Percentiles rank a stretch among this genome's conserved stretches.
These are phyloP conservation scores for Agrenia bidenticulata DNA, from an alignment of 2,888 invertebrate species.

Conservation along the genomic window DNA sequence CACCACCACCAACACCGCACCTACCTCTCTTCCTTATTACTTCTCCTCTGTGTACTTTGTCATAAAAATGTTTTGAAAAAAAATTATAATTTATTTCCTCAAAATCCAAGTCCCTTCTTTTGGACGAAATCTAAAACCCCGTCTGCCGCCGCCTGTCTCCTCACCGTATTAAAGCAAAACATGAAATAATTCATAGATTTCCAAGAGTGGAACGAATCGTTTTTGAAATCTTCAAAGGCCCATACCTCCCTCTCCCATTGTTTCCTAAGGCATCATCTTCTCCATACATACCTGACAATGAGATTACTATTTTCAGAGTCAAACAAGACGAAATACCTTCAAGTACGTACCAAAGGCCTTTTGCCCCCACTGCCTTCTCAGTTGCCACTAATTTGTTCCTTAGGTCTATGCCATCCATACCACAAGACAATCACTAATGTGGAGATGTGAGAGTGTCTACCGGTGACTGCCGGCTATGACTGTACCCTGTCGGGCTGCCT, in stretches of 20 bases:
- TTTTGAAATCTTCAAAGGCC: neutral
- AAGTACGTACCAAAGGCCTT: too few species aligned
- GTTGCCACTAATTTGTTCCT: too few species aligned
- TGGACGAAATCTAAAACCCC: neutral
- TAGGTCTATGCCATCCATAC: too few species aligned
- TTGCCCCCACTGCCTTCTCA: too few species aligned
- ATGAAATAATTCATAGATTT: conserved; percentile 18
- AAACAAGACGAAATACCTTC: neutral
- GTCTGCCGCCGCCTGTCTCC: conserved; percentile 19
- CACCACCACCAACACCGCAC: too few species aligned
- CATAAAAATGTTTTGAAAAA: neutral
- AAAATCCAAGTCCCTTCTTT: neutral
- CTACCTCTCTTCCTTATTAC: too few species aligned
- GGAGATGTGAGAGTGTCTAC: too few species aligned
- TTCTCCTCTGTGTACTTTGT: too few species aligned
- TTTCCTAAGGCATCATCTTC: neutral
- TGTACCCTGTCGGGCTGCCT: too few species aligned
- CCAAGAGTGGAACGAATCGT: conserved; percentile 16
- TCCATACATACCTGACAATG: neutral
- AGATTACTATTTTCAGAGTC: conserved; percentile 7
- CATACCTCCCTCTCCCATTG: neutral
- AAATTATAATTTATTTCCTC: conserved; percentile 7
- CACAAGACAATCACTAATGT: too few species aligned
- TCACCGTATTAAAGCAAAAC: conserved; percentile 17
- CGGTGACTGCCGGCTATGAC: too few species aligned